These are phyloP conservation scores for Bagarius yarrelli DNA, from an alignment of 2,113 vertebrate species.

Conservation along the genomic window DNA sequence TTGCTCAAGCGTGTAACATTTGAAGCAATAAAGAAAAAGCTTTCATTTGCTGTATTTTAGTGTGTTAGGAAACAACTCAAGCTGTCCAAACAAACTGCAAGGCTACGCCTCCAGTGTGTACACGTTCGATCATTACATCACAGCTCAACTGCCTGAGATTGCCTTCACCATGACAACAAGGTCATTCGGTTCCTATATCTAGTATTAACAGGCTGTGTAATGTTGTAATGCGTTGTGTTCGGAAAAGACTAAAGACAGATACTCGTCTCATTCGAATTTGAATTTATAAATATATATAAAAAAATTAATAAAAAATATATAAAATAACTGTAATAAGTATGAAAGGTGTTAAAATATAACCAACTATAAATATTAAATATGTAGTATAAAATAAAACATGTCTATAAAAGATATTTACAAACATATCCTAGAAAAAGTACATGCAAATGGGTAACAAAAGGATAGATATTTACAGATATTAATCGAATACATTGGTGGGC, in stretches of 20 bases:
- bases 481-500: too few relatives aligned
- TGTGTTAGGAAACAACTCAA: conserved; percentile 20
- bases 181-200: conserved; percentile 33
- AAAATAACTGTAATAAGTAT: too few relatives aligned
- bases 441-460: too few relatives aligned
- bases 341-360: too few relatives aligned
- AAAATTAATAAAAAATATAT: too few relatives aligned
- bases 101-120: conserved; percentile 30
- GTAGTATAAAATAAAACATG: too few relatives aligned
- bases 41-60: neutral
- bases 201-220: conserved; percentile 5
- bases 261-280: too few relatives aligned
- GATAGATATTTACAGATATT: too few relatives aligned
- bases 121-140: conserved; percentile 46
- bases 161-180: conserved; percentile 55
- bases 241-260: neutral
- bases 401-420: too few relatives aligned
- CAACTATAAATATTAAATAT: too few relatives aligned
- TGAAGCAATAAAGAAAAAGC: neutral
- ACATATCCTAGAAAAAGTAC: too few relatives aligned
- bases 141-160: conserved; percentile 37
- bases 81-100: conserved; percentile 2
- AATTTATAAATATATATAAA: too few relatives aligned
- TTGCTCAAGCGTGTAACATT: conserved; percentile 6
- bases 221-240: conserved; percentile 22